Percentiles rank a stretch among this genome's conserved stretches.
These are phyloP conservation scores for Nannobrachium achirus DNA, from an alignment of 2,113 vertebrate genomes.

Conservation along the genomic window DNA sequence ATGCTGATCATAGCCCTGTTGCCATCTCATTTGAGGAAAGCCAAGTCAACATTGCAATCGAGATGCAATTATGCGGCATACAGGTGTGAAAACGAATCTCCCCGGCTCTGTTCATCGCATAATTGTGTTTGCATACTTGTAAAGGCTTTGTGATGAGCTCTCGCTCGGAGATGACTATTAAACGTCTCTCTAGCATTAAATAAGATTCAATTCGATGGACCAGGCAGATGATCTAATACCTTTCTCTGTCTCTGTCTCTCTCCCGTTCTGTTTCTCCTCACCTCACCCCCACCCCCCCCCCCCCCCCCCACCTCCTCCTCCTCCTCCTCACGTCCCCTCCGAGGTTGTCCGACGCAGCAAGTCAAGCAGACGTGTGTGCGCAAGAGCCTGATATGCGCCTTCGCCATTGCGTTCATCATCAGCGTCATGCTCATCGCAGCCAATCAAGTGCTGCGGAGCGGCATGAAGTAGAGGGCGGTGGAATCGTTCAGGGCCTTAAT, in stretches of 20 bases:
- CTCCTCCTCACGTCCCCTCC: neutral
- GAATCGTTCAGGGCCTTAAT: slow-evolving; percentile 30
- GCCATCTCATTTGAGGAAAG: slow-evolving; percentile 32
- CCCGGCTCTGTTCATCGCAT: slow-evolving; percentile 13
- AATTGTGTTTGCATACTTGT: slow-evolving; percentile 43
- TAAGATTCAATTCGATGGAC: slow-evolving; percentile 18
- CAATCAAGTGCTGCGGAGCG: slow-evolving; percentile 96
- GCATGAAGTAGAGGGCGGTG: slow-evolving; percentile 87
- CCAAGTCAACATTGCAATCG: slow-evolving; percentile 55
- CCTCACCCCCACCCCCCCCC: neutral
- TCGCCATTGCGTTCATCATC: slow-evolving; percentile 98
- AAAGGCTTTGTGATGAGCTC: slow-evolving; percentile 37
- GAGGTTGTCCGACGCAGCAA: slow-evolving; percentile 93
- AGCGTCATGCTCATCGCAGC: slow-evolving; percentile 98
- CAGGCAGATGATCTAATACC: neutral
- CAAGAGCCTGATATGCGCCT: slow-evolving; percentile 97
- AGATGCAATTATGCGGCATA: slow-evolving; percentile 24
- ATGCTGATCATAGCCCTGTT: slow-evolving; percentile 28
- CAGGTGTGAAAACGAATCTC: slow-evolving; percentile 50
- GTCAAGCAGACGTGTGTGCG: slow-evolving; percentile 97
- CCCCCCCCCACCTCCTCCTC: neutral
- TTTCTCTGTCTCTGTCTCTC: neutral
- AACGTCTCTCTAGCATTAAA: slow-evolving; percentile 41
- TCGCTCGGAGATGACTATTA: slow-evolving; percentile 44
- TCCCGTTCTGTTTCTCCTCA: neutral